phyloP scores from a whole-genome alignment of 2,797 vertebrate species.

The Sebastiscus albofasciatus region DNA sequence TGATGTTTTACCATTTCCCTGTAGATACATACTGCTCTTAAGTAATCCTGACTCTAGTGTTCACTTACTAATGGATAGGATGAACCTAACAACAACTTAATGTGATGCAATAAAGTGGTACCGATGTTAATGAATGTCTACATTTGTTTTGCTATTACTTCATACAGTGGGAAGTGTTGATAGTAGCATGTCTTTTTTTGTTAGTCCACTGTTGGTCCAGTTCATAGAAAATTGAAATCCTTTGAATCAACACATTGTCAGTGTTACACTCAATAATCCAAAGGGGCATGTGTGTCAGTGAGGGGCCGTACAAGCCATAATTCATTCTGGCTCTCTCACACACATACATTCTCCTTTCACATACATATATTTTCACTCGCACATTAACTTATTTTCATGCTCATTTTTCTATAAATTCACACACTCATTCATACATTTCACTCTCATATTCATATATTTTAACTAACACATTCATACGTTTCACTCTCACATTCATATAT shows the following conservation, averaged over 20 bases:
- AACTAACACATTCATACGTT: too few relatives aligned
- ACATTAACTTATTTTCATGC: too few relatives aligned
- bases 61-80: conserved; percentile 69
- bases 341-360: too few relatives aligned
- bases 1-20: conserved; percentile 43
- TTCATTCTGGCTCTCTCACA: too few relatives aligned
- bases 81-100: conserved; percentile 69
- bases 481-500: too few relatives aligned
- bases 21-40: conserved; percentile 58
- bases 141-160: not conserved
- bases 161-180: not conserved
- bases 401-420: too few relatives aligned
- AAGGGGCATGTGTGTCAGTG: not conserved
- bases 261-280: not conserved
- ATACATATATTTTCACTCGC: too few relatives aligned
- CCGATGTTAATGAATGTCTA: conserved; percentile 33
- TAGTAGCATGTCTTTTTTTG: not conserved
- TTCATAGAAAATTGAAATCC: not conserved
- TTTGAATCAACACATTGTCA: not conserved
- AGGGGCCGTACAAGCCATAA: too few relatives aligned
- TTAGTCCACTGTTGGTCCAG: not conserved
- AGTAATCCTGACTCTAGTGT: conserved; percentile 54
- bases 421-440: too few relatives aligned
- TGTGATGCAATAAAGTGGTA: conserved; percentile 78
- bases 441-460: too few relatives aligned